Base-by-base conservation (phyloP, 2,797 vertebrate species). In the Discoglossus pictus region DNA sequence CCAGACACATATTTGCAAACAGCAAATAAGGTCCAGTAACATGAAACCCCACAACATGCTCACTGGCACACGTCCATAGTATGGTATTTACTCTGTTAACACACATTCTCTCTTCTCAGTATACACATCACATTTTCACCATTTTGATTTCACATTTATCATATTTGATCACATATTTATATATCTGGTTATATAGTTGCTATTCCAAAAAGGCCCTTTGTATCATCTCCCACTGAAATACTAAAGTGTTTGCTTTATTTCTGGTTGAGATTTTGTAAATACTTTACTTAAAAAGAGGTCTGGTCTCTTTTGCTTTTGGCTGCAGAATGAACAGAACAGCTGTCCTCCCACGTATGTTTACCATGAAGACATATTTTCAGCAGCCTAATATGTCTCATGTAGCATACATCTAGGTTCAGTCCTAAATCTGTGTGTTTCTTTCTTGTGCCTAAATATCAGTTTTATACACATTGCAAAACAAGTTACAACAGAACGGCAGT, bases 311-410 rank as follows among this genome's bases (percentile, higher is more conserved):
- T 40, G 40, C 59, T 62, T n/a, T 62, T 62, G 59, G 50, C 67
- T 55, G 59, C 48, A 69, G 55, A 62, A 55, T 48, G 12, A 55
- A n/a, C n/a, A n/a, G n/a, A 69, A 69, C 67, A 69, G 50, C 67
- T 69, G 67, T 60, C 67, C 50, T 62, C 67, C 67, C 50, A 69
- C 59, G 47, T 62, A 39, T 69, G 58, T 69, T 69, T 69, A 62
- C 55, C 67, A 55, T 38, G 50, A 69, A 69, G 67, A 69, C 67
- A 69, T 69, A 69, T 69, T 69, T 69, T 62, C 58, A 35, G 8
- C 31, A 50, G 55, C 47, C 65, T 68, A 61, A 61, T 59, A 48
- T 66, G 48, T 69, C 42, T 47, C 23, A 12, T 54, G 59, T 55
- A 62, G 31, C 40, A 36, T 38, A 54, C 48, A 55, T 39, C 50